Conservation (phyloP, 2,797 vertebrate species). For the Poliocrania exsul region DNA sequence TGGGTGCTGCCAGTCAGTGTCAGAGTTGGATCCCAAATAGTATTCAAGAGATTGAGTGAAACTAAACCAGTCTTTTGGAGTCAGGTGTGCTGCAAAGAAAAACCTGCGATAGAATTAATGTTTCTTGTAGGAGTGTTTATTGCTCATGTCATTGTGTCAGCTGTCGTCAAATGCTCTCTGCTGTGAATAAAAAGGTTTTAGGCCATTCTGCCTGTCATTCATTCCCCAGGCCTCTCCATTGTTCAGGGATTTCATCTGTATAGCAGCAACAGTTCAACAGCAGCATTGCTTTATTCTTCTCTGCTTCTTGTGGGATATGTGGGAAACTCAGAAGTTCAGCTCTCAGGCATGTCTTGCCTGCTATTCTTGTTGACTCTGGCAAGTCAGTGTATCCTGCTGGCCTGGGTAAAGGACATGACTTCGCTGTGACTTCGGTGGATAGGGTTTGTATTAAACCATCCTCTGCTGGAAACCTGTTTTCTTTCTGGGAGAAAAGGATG, state of each 20-base stretch:
- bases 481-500: background rate
- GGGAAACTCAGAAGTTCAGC: background rate
- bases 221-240: background rate
- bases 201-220: background rate
- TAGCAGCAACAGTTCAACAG: background rate
- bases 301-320: background rate
- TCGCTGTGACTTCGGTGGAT: background rate
- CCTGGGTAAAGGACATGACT: background rate
- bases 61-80: background rate
- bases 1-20: background rate
- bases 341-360: background rate
- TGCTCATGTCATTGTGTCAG: background rate
- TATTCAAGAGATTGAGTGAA: background rate
- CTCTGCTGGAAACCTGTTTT: background rate
- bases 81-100: background rate
- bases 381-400: background rate
- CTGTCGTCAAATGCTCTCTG: background rate
- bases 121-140: background rate
- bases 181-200: background rate
- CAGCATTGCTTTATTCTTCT: background rate
- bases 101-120: background rate
- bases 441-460: background rate
- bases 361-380: conserved; percentile 3
- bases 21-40: background rate
- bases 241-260: background rate